Evolutionary conservation across 2,888 invertebrate species (phyloP).

Genomic region (Eupithecia tripunctaria): DNA sequence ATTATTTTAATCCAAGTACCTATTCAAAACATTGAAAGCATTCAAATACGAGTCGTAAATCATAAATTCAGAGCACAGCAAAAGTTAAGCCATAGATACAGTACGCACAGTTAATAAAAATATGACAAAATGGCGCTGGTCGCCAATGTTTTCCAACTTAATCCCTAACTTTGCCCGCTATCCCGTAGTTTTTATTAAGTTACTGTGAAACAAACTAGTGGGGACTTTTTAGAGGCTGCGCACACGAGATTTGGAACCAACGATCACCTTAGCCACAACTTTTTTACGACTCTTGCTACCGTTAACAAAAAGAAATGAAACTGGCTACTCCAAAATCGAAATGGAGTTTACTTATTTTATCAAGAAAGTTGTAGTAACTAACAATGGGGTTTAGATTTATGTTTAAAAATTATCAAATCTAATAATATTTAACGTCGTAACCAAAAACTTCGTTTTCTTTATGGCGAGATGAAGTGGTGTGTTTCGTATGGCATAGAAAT

Average conservation of each 20-base stretch:
- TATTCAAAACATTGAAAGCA: conserved; percentile 5
- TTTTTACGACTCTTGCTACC: background rate
- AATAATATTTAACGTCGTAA: too few relatives aligned
- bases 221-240: conserved; percentile 59
- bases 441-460: too few relatives aligned
- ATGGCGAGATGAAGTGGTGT: too few relatives aligned
- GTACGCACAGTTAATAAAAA: conserved; percentile 46
- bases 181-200: conserved; percentile 73
- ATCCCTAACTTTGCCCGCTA: conserved; percentile 63
- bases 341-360: background rate
- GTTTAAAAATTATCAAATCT: too few relatives aligned
- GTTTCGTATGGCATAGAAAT: too few relatives aligned
- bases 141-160: conserved; percentile 65
- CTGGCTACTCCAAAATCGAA: background rate
- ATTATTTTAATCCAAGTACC: too few relatives aligned
- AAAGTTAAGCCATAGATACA: conserved; percentile 29
- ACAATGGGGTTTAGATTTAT: too few relatives aligned
- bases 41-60: conserved; percentile 25
- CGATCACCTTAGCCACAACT: background rate
- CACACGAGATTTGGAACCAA: background rate
- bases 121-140: conserved; percentile 53
- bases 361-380: too few relatives aligned
- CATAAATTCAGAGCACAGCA: conserved; percentile 17
- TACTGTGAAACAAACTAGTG: conserved; percentile 76
- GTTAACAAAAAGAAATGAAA: background rate